These are phyloP conservation scores for Elaphurus davidianus DNA, from an alignment of 2,113 vertebrate species.

Conservation along the genomic window DNA sequence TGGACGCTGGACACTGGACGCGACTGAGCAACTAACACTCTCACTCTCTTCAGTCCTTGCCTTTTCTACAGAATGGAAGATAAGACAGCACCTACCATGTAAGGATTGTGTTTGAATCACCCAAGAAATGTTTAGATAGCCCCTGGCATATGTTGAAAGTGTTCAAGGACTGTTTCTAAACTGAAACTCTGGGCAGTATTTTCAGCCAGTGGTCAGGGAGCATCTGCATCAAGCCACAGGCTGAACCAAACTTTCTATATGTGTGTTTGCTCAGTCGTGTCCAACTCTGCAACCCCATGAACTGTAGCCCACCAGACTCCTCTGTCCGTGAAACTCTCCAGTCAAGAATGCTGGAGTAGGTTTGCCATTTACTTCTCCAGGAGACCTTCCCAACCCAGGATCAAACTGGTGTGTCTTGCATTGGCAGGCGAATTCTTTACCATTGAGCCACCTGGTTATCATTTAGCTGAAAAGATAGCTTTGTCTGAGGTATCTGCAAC, in stretches of 20 bases:
- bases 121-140: neutral
- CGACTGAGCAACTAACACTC: neutral
- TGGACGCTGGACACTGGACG: neutral
- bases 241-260: neutral
- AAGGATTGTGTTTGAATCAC: neutral
- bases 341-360: neutral
- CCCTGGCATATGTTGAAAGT: neutral
- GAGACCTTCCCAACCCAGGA: neutral
- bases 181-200: neutral
- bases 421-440: neutral
- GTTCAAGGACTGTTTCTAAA: neutral
- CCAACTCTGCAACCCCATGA: neutral
- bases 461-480: neutral
- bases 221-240: neutral
- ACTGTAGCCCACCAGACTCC: neutral
- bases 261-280: neutral
- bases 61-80: neutral
- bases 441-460: neutral
- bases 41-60: neutral
- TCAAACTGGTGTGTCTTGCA: neutral
- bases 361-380: neutral
- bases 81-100: neutral
- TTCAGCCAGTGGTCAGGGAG: neutral
- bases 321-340: neutral
- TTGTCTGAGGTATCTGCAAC: neutral